Evolutionary conservation across 2,888 invertebrate genomes (phyloP).

Genomic region (Nomada ferruginata): DNA sequence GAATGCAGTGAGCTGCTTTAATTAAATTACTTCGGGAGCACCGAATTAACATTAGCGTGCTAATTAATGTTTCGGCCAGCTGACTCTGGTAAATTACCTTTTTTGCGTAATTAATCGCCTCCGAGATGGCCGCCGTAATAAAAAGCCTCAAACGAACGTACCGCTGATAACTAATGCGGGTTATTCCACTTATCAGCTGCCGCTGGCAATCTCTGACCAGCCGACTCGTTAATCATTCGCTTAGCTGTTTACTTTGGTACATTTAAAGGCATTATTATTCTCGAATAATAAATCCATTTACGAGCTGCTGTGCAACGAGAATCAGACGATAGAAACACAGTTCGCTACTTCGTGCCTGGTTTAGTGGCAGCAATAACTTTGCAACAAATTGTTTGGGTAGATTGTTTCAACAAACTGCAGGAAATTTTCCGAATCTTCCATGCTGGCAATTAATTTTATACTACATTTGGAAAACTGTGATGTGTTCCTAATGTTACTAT

Average conservation of each 20-base stretch:
- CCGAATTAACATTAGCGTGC: conserved; percentile 66
- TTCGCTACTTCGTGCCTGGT: too few species aligned
- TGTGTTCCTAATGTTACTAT: too few species aligned
- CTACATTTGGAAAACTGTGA: too few species aligned
- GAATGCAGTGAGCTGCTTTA: conserved; percentile 55
- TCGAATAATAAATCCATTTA: too few species aligned
- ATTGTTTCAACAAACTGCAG: too few species aligned
- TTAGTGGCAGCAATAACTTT: too few species aligned
- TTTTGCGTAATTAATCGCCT: conserved; percentile 56
- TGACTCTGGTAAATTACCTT: conserved; percentile 57
- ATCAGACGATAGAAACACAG: too few species aligned
- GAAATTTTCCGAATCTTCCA: too few species aligned
- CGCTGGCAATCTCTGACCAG: conserved; percentile 10
- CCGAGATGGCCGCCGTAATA: conserved; percentile 25
- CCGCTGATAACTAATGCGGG: background rate
- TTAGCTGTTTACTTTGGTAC: background rate
- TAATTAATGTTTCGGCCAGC: conserved; percentile 72
- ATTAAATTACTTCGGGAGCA: conserved; percentile 74
- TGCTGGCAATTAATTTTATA: too few species aligned
- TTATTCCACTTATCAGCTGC: conserved; percentile 23
- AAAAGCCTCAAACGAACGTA: conserved; percentile 14
- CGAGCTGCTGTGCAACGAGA: too few species aligned
- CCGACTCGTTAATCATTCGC: conserved; percentile 9
- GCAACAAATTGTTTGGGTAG: too few species aligned
- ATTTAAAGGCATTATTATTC: background rate